Conservation (phyloP, 2,797 vertebrate genomes). For the Liparis tanakae region DNA sequence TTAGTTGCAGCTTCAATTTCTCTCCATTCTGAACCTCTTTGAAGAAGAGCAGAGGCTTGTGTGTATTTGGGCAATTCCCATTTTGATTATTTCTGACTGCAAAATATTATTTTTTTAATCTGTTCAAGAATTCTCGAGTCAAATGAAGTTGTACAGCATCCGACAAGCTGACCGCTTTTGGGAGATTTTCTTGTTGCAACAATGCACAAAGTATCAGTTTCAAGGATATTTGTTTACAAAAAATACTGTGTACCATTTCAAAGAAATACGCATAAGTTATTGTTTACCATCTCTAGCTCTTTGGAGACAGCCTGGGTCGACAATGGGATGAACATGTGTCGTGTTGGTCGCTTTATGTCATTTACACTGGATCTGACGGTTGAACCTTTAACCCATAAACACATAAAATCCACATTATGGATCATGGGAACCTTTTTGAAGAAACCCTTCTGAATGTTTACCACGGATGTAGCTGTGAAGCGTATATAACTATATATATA, state of each 20-base stretch:
- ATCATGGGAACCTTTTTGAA: background rate
- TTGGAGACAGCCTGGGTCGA: background rate
- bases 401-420: background rate
- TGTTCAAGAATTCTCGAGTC: constrained; percentile 29
- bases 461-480: background rate
- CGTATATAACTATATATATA: background rate
- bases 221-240: background rate
- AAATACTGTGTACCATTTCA: background rate
- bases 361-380: background rate
- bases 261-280: background rate
- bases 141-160: constrained; percentile 42
- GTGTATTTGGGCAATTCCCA: constrained; percentile 31
- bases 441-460: background rate
- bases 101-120: constrained; percentile 2
- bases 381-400: background rate
- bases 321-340: constrained; percentile 7
- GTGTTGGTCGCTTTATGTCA: constrained; percentile 4
- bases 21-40: constrained; percentile 30
- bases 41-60: constrained; percentile 32
- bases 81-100: constrained; percentile 36
- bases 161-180: constrained; percentile 50
- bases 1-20: constrained; percentile 46
- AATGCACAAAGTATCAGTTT: background rate
- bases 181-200: constrained; percentile 20
- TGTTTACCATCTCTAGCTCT: background rate